phyloP scores from a whole-genome alignment of 1,140 invertebrate species.

The Anastatus disparis region DNA sequence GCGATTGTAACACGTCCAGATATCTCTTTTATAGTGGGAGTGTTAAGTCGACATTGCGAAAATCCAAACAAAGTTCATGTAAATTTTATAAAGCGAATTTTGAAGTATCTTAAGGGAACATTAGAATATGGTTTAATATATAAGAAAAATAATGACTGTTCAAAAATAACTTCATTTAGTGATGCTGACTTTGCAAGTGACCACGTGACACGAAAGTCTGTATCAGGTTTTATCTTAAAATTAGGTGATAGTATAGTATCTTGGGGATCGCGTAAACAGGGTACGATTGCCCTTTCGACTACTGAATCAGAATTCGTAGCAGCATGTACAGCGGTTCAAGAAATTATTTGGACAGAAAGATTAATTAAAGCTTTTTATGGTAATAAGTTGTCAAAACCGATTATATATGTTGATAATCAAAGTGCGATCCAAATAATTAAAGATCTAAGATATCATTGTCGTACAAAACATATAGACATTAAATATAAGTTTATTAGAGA shows the following conservation, averaged over 20 bases:
- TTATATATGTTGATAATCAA: conserved; percentile 5
- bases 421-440: no score
- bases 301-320: no score
- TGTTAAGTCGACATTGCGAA: conserved; percentile 32
- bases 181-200: no score
- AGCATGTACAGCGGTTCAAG: not conserved
- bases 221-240: no score
- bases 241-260: no score
- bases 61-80: conserved; percentile 39
- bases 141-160: no score
- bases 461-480: conserved; percentile 51
- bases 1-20: not conserved
- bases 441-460: conserved; percentile 33
- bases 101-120: no score
- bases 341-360: not conserved
- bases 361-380: not conserved
- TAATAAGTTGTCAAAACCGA: not conserved
- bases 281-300: no score
- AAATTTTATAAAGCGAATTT: conserved; percentile 43
- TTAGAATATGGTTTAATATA: no score
- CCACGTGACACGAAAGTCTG: conserved; percentile 19
- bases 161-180: no score
- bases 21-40: not conserved
- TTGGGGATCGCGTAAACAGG: no score
- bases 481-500: conserved; percentile 47